These are phyloP conservation scores for Spheniscus humboldti DNA, from an alignment of 2,797 vertebrate genomes.

Conservation along the genomic window DNA sequence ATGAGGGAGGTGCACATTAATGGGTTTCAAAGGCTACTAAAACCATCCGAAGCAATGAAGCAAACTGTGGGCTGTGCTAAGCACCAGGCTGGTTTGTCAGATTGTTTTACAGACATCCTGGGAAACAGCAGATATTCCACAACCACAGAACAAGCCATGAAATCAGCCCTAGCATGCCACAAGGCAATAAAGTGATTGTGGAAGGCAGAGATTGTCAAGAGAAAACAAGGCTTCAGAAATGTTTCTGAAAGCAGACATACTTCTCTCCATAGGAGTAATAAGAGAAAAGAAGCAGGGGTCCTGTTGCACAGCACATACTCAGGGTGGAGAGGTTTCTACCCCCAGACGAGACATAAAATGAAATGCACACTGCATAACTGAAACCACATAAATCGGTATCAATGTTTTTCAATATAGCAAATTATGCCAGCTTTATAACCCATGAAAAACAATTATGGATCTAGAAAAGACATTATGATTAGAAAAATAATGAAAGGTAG, in stretches of 20 bases:
- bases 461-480: conserved; percentile 3
- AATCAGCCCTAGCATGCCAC: not conserved
- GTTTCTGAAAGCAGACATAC: not conserved
- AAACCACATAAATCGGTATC: conserved; percentile 17
- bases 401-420: conserved; percentile 3
- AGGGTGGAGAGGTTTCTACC: not conserved
- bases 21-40: not conserved
- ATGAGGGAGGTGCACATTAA: not conserved
- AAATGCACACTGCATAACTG: not conserved
- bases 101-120: not conserved
- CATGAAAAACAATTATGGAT: conserved; percentile 58
- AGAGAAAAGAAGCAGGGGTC: not conserved
- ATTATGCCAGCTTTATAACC: conserved; percentile 41
- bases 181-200: not conserved
- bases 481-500: not conserved
- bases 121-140: not conserved
- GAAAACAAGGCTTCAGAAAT: not conserved
- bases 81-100: not conserved
- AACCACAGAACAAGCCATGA: not conserved
- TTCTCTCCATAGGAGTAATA: not conserved
- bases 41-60: not conserved
- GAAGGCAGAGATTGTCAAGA: not conserved
- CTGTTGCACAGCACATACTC: not conserved
- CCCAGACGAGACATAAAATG: not conserved
- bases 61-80: not conserved